A percentile compares a stretch with the other conserved stretches of the same genome.
These are phyloP conservation scores for Danionella cerebrum DNA, from an alignment of 2,113 vertebrate genomes.

Conservation along the genomic window DNA sequence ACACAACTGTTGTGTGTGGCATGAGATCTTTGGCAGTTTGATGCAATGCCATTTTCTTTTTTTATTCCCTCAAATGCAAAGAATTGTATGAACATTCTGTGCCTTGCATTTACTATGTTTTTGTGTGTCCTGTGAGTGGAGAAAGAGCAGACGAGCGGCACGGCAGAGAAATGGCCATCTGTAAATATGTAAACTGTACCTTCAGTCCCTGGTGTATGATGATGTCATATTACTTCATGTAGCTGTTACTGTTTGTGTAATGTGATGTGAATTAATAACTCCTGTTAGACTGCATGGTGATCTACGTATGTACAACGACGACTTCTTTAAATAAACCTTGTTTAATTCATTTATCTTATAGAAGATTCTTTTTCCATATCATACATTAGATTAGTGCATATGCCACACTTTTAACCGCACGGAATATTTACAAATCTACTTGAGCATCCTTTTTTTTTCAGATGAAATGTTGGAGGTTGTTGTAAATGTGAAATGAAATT, in stretches of 20 bases:
- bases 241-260: slow-evolving; percentile 69
- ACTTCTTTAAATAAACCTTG: slow-evolving; percentile 85
- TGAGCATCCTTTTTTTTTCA: too few species aligned
- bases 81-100: slow-evolving; percentile 74
- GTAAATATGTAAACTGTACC: slow-evolving; percentile 81
- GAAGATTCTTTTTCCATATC: slow-evolving; percentile 49
- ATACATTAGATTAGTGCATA: neutral
- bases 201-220: slow-evolving; percentile 79
- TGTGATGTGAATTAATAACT: slow-evolving; percentile 86
- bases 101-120: slow-evolving; percentile 92
- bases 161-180: slow-evolving; percentile 76
- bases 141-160: slow-evolving; percentile 61
- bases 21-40: slow-evolving; percentile 61
- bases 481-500: too few species aligned
- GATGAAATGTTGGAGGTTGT: too few species aligned
- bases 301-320: slow-evolving; percentile 60
- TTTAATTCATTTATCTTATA: slow-evolving; percentile 70
- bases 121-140: slow-evolving; percentile 63
- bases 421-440: too few species aligned
- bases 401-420: neutral
- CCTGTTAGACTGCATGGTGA: slow-evolving; percentile 89
- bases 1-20: slow-evolving; percentile 74
- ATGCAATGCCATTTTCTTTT: slow-evolving; percentile 59
- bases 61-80: slow-evolving; percentile 52
- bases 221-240: slow-evolving; percentile 81